Evolutionary conservation across 1,140 invertebrate species (phyloP).

Genomic region (Bradysia coprophila): DNA sequence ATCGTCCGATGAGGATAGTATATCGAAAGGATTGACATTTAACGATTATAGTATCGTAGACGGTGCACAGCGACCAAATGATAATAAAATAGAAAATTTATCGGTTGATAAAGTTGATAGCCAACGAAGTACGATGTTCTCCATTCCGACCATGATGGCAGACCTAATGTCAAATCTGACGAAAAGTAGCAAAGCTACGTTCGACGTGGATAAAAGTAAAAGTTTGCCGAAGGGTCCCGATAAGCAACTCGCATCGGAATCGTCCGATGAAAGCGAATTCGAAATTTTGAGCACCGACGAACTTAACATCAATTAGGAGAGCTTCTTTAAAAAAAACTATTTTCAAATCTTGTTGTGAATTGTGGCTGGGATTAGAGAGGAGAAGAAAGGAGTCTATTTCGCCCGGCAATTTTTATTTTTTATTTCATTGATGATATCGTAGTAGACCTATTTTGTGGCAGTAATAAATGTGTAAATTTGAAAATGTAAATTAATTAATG

Average conservation of each 20-base stretch:
- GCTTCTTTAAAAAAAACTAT: too few relatives aligned
- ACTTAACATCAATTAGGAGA: too few relatives aligned
- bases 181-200: slow-evolving; percentile 1
- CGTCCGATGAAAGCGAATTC: slow-evolving; percentile 22
- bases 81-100: slow-evolving; percentile 4
- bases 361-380: too few relatives aligned
- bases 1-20: slow-evolving; percentile 20
- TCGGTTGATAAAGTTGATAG: slow-evolving; percentile 12
- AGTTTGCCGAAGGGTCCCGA: slow-evolving; percentile 5
- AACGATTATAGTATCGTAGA: slow-evolving; percentile 14
- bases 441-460: too few relatives aligned
- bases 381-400: too few relatives aligned
- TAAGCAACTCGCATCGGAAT: slow-evolving; percentile 11
- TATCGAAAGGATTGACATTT: slow-evolving; percentile 20
- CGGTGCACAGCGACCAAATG: slow-evolving; percentile 2
- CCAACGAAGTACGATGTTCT: slow-evolving; percentile 8
- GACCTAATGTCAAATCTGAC: slow-evolving; percentile 3
- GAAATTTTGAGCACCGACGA: slow-evolving; percentile 21
- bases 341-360: too few relatives aligned
- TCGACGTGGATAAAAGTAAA: slow-evolving; percentile 1
- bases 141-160: slow-evolving; percentile 13
- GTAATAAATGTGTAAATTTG: too few relatives aligned
- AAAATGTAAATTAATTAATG: too few relatives aligned
- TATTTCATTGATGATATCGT: too few relatives aligned
- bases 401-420: too few relatives aligned